A percentile compares a stretch with the other conserved stretches of the same genome.
phyloP scores from a whole-genome alignment of 2,797 vertebrate genomes.

The Eulemur coronatus region DNA sequence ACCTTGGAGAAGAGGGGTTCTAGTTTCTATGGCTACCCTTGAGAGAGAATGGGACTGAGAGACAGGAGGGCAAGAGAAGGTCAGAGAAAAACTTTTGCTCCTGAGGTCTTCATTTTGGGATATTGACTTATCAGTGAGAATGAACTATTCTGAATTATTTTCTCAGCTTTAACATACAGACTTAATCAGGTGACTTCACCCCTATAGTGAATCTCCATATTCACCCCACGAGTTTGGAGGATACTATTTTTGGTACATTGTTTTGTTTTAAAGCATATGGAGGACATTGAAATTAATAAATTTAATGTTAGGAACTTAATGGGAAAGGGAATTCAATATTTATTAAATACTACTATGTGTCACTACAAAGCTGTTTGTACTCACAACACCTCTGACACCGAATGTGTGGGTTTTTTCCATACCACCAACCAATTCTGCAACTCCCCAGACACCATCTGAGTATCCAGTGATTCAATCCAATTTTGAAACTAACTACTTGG shows the following conservation, averaged over 20 bases:
- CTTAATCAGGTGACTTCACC: not conserved
- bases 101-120: no score
- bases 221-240: not conserved
- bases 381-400: not conserved
- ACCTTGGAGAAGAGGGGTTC: no score
- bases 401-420: not conserved
- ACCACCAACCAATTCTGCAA: not conserved
- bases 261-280: not conserved
- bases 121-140: not conserved
- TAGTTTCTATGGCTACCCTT: no score
- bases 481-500: not conserved
- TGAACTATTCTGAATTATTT: not conserved
- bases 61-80: no score
- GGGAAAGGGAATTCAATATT: not conserved
- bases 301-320: not conserved
- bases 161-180: slow-evolving; percentile 16
- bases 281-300: not conserved
- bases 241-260: not conserved
- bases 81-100: no score
- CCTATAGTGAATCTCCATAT: not conserved
- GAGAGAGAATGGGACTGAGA: no score
- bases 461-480: not conserved
- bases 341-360: not conserved
- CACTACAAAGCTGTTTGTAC: not conserved
- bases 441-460: not conserved